Base-by-base conservation (phyloP, 2,888 invertebrate genomes). In the Spodoptera picta region DNA sequence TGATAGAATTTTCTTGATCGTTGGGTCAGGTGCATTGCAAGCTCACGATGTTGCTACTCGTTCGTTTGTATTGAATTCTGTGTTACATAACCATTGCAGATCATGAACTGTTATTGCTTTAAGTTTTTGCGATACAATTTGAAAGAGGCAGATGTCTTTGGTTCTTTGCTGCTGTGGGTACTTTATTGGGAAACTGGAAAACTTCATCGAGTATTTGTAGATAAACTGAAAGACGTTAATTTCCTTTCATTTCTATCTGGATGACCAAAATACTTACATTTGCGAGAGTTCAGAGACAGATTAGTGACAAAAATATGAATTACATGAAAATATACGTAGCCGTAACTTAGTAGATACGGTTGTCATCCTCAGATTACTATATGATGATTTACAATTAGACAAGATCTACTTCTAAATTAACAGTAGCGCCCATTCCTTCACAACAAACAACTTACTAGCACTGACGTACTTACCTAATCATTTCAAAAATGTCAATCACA, bases 1-100 rank as follows among this genome's bases (percentile, higher is more conserved):
- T 88, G 84, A 84, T 87, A 83, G 84, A 87, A 84, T 88, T 88
- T 86, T 81, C 82, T 73, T 80, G 70, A 61, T 63, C 61, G 65
- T 27, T 55, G 66, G 67, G 79, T 85, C 88, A 90, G 86, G 88
- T 88, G 87, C 67, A 79, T 71, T 54, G 52, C 31, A 41, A 57
- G 64, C 63, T 60, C 72, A 66, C 70, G 73, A 73, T 55, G 19
- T 54, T 49, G 42, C 5, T 47, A 24, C 12, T 65, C 51, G 41
- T 50, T 58, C 9, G 47, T 45, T 69, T 31, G 48, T 66, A 57
- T 65, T 63, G 49, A 56, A 56, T 51, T 51, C 27, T 49, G 14
- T 65, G 3, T 5, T 47, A 43, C n/a, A 36, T 45, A 24, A 10
- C 11, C 42, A 4, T 42, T 36, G 6, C 12, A 62, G 36, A 36